phyloP scores from a whole-genome alignment of 2,888 invertebrate species.

The Seladonia tumulorum region DNA sequence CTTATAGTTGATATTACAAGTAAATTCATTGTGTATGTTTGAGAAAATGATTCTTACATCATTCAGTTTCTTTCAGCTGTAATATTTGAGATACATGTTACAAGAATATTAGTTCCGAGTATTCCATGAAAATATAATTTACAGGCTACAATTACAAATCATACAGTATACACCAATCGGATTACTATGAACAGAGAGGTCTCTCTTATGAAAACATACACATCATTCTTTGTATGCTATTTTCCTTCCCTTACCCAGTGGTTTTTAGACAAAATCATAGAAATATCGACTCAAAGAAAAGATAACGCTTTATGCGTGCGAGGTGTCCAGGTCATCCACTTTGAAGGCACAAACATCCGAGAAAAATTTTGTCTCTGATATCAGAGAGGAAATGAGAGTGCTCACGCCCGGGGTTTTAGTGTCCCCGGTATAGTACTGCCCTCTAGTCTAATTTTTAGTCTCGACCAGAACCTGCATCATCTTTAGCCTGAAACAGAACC shows the following conservation, averaged over 20 bases:
- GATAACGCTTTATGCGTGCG: too few species aligned
- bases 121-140: not conserved
- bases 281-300: too few species aligned
- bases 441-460: too few species aligned
- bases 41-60: conserved; percentile 21
- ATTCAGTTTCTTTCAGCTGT: conserved; percentile 1
- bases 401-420: too few species aligned
- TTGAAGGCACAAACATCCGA: too few species aligned
- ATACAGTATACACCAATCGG: not conserved
- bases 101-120: not conserved
- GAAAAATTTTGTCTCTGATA: too few species aligned
- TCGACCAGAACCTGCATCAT: too few species aligned
- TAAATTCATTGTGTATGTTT: conserved; percentile 72
- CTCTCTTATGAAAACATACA: not conserved
- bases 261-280: not conserved
- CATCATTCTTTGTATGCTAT: not conserved
- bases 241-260: not conserved
- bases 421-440: too few species aligned
- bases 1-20: conserved; percentile 75
- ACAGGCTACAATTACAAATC: conserved; percentile 3
- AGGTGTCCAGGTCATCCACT: too few species aligned
- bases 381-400: too few species aligned
- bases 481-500: too few species aligned
- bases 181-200: not conserved
- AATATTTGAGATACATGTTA: conserved; percentile 14